phyloP scores from a whole-genome alignment of 1,140 invertebrate species.

The Drosophila aff. region DNA sequence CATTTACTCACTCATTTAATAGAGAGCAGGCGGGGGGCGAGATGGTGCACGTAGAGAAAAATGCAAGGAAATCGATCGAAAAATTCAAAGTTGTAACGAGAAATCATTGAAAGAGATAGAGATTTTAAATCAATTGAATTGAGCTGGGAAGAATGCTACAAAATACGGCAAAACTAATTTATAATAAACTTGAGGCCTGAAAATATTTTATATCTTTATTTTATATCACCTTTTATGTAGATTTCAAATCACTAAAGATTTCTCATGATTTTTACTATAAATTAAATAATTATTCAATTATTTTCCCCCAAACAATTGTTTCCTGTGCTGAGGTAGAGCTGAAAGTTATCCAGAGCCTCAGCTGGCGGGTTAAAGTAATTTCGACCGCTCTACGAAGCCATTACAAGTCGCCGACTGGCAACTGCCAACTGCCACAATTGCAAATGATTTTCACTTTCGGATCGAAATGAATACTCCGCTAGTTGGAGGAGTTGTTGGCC shows the following conservation, averaged over 20 bases:
- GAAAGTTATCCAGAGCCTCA: constrained; percentile 23
- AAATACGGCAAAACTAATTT: no score
- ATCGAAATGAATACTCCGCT: constrained; percentile 79
- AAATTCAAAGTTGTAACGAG: neutral
- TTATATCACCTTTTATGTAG: no score
- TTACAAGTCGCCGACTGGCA: constrained; percentile 58
- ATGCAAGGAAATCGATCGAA: accelerated
- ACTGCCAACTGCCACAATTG: constrained; percentile 73
- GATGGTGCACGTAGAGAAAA: constrained; percentile 2
- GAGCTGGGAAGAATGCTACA: no score
- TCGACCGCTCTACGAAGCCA: constrained; percentile 74
- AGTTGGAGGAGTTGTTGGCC: constrained; percentile 40
- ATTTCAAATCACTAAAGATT: neutral
- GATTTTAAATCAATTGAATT: neutral
- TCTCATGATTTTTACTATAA: no score
- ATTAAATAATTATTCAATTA: neutral
- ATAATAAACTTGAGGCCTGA: no score
- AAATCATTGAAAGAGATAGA: no score
- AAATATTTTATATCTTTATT: no score
- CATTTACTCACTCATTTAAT: constrained; percentile 80
- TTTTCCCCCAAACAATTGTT: neutral
- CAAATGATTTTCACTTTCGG: constrained; percentile 83
- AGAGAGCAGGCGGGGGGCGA: neutral
- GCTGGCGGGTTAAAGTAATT: constrained; percentile 74
- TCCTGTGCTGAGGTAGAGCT: neutral